Evolutionary conservation across 1,140 invertebrate genomes (phyloP), one percentile per base, ranked within the genome.

Genomic region (Akabosia matsudoensis): DNA sequence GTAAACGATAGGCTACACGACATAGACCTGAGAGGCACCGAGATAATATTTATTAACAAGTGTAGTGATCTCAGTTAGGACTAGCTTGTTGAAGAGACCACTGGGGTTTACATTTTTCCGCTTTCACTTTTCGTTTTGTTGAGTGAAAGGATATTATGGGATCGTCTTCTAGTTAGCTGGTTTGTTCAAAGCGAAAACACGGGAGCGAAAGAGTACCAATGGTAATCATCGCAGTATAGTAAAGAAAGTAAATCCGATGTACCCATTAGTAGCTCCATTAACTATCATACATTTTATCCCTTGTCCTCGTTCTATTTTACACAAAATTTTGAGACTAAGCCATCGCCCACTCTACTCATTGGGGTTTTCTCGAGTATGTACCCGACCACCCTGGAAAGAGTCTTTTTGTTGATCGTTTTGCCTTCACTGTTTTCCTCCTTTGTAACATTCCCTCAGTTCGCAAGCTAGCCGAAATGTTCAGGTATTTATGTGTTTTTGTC

Each of bases 271-370:
- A 67, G 61, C 61, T 67, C 61, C 61, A 67, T 67, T 67, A 67
- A 67, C 26, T 67, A 67, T 30, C 61, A 67, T n/a, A n/a, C 61
- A 67, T 67, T 30, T 67, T 67, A 67, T 67, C 61, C 61, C 61
- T 67, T 67, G 61, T 67, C 61, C 61, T 67, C 61, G 61, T 67
- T 67, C 61, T 67, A 67, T 67, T 67, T 67, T 67, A 67, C 61
- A 67, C 61, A 67, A 30, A 28, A 24, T 67, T 67, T 67, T 67
- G 37, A 45, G 37, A 10, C 37, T 45, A 7, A 10, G 7, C 26
- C 7, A 3, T 30, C 61, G 61, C 31, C 24, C 31, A 13, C 28
- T 67, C 61, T 61, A 16, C 61, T 67, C 31, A 30, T 30, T 67
- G 31, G 28, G 3, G 28, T n/a, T 30, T 67, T 67, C 61, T 67